Percentiles rank a stretch among this genome's conserved stretches.
phyloP scores from a whole-genome alignment of 2,888 invertebrate species.

The Kuschelorhynchus macadamiae region DNA sequence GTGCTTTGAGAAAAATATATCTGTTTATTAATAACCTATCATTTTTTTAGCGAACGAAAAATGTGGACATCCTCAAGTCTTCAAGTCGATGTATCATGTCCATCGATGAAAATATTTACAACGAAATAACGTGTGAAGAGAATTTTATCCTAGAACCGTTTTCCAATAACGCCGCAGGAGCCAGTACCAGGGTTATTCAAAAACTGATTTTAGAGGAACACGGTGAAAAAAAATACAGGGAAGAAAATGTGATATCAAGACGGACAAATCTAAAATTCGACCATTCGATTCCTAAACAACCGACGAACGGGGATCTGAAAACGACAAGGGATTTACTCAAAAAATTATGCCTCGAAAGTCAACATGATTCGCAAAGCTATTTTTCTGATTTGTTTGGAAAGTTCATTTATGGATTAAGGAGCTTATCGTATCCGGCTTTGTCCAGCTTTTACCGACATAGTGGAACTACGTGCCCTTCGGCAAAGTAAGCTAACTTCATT shows the following conservation, averaged over 20 bases:
- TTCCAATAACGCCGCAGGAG: slow-evolving; percentile 81
- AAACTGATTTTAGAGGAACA: slow-evolving; percentile 74
- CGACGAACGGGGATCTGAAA: slow-evolving; percentile 79
- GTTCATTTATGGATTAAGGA: slow-evolving; percentile 78
- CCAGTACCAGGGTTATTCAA: slow-evolving; percentile 77
- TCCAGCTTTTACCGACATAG: slow-evolving; percentile 77
- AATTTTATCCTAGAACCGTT: slow-evolving; percentile 83
- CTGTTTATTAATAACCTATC: too few species aligned
- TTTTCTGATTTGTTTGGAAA: slow-evolving; percentile 76
- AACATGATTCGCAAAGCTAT: slow-evolving; percentile 74
- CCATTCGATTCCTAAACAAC: slow-evolving; percentile 77
- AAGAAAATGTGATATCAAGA: slow-evolving; percentile 71
- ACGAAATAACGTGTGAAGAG: slow-evolving; percentile 80
- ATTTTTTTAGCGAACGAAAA: slow-evolving; percentile 73
- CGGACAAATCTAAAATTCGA: slow-evolving; percentile 81
- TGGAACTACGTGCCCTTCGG: slow-evolving; percentile 76
- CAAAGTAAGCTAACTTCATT: slow-evolving; percentile 74
- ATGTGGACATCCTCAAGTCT: slow-evolving; percentile 82
- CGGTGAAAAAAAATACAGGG: slow-evolving; percentile 69
- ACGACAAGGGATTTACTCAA: slow-evolving; percentile 80
- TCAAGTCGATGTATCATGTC: slow-evolving; percentile 80
- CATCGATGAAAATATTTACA: slow-evolving; percentile 84
- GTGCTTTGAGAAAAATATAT: too few species aligned
- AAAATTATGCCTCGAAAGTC: slow-evolving; percentile 75
- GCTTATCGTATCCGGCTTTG: slow-evolving; percentile 79